Base-by-base conservation (phyloP, 2,888 invertebrate genomes). In the Ischnus inquisitorius region DNA sequence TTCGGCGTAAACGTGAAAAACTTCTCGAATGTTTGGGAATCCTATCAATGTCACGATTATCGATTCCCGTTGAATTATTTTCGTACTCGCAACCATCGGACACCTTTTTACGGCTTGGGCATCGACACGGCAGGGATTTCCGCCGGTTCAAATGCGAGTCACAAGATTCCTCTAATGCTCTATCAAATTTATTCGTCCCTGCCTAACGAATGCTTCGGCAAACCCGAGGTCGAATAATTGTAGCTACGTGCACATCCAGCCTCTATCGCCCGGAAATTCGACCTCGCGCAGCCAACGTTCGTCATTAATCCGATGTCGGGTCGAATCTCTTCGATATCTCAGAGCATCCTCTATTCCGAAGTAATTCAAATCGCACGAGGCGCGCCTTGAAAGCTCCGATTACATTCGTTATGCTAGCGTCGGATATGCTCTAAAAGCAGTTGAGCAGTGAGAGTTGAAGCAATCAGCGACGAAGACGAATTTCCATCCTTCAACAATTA, bases 401-500 rank as follows among this genome's bases (percentile, higher is more conserved):
- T 25, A 60, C 22, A 28, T 25, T 60, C 28, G 14, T 28, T 60
- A 14, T 14, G 60, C 25, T 6, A 25, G 6, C 25, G 14, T 5
- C 28, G 5, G 28, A n/a, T 28, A 19, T 43, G 22, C 74, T 25
- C 43, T n/a, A 34, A 34, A 34, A 34, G 34, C 5, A 6, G 8
- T 34, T 34, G 12, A 46, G 12, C n/a, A n/a, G 46, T 3, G n/a
- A 60, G 60, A 22, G 25, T 57, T 22, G 5, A 28, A 14, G 25
- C 14, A 25, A 25, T 28, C 12, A 43, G 34, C 34, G 51, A 28
- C 22, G 19, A 25, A 28, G 57, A 16, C 71, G 46, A 57, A 72
- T 60, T 67, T 72, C 48, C 3, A 69, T 83, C 80, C 51, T 39
- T 80, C 65, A 68, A 54, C 74, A 78, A 81, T 80, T 84, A 71